Evolutionary conservation across 2,113 vertebrate species (phyloP).

Genomic region (Nematolebias whitei): DNA sequence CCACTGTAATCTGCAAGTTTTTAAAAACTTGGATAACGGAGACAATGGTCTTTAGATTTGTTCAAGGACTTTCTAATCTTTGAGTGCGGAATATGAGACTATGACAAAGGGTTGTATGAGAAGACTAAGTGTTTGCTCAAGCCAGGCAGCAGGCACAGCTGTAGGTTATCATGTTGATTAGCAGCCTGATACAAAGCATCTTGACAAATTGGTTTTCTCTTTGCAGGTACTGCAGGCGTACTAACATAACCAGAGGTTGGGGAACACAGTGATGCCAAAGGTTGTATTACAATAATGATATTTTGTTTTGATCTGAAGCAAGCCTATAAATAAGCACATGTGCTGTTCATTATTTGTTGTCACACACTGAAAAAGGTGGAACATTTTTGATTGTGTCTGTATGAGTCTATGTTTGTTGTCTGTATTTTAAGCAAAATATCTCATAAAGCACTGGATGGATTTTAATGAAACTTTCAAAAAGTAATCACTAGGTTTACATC

Average conservation of each 20-base stretch:
- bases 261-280: slow-evolving; percentile 10
- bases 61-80: slow-evolving; percentile 26
- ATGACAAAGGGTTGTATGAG: slow-evolving; percentile 16
- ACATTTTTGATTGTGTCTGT: too few relatives aligned
- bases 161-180: slow-evolving; percentile 67
- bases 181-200: slow-evolving; percentile 56
- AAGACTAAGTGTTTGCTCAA: slow-evolving; percentile 37
- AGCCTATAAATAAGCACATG: not conserved
- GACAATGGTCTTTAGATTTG: slow-evolving; percentile 5
- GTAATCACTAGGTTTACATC: too few relatives aligned
- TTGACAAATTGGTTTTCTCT: slow-evolving; percentile 41
- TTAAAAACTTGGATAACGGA: slow-evolving; percentile 5
- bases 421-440: too few relatives aligned
- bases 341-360: not conserved
- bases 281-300: slow-evolving; percentile 16
- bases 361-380: too few relatives aligned
- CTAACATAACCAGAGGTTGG: slow-evolving; percentile 1
- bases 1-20: slow-evolving; percentile 17
- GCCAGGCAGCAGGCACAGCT: slow-evolving; percentile 50
- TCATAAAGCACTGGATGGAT: too few relatives aligned
- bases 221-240: slow-evolving; percentile 12
- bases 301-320: not conserved
- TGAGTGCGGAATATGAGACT: slow-evolving; percentile 14
- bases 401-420: too few relatives aligned
- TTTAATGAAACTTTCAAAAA: too few relatives aligned